Base-by-base conservation (phyloP, 2,888 invertebrate genomes). In the Dorcus parallelipipedus region DNA sequence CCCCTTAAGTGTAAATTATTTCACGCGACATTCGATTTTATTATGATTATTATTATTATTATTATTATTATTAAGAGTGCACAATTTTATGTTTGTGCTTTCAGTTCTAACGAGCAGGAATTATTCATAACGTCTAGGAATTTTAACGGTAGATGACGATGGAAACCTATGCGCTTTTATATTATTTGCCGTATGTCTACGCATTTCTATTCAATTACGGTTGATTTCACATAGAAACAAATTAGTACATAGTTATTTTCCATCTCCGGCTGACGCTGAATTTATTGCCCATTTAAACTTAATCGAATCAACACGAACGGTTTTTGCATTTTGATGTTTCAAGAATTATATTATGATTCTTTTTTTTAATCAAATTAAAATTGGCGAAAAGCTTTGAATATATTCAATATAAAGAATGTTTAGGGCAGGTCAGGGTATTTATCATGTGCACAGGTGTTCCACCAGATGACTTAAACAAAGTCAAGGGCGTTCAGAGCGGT, bases 371-470 rank as follows among this genome's bases (percentile, higher is more conserved):
- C 3, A 9, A 41, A 9, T 41, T 41, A 41, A 41, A 41, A 10
- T 8, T 6, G 5, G 7, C 41, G 14, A 10, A 41, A 41, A 10
- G 14, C n/a, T 41, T 5, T 41, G 6, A 10, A 41, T 41, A 50
- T 49, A 55, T 23, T 50, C 43, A 33, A 56, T 56, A 47, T 40
- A 20, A n/a, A 52, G 51, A 55, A 50, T 51, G 3, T 56, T 14
- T 54, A 39, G 42, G 47, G 50, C 47, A 54, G 57, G 56, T 60
- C 56, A 57, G 52, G 40, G 50, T 38, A 57, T 57, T 53, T 60
- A 56, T 57, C 49, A 45, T 49, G 45, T 48, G 50, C 54, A 57
- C 51, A 56, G 50, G 56, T 60, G 56, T 50, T 57, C 52, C 45
- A 56, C 49, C 33, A 40, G 45, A 14, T 52, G 54, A 40, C 47